Percentiles rank a stretch among this genome's conserved stretches.
These are phyloP conservation scores for Apamea epomidion DNA, from an alignment of 2,888 invertebrate genomes.

Conservation along the genomic window DNA sequence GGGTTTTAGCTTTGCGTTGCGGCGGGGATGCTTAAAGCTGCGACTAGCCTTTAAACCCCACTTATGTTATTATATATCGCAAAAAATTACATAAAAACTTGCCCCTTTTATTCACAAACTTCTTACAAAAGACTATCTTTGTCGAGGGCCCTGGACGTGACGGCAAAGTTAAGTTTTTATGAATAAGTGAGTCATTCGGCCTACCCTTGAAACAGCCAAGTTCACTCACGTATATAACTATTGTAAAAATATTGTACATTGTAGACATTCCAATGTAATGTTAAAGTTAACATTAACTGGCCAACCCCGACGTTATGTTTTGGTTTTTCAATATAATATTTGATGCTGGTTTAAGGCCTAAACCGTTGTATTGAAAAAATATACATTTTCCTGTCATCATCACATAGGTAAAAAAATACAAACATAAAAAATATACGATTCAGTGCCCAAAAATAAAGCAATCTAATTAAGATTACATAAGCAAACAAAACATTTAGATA, in stretches of 20 bases:
- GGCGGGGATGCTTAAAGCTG: background rate
- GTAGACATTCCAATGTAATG: slow-evolving; percentile 42
- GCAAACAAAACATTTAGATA: slow-evolving; percentile 5
- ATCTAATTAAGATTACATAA: slow-evolving; percentile 6
- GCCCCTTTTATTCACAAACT: background rate
- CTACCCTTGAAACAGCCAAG: background rate
- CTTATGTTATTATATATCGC: background rate
- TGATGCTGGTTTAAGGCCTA: background rate
- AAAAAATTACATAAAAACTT: background rate
- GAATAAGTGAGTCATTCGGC: background rate
- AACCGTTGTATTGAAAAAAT: background rate
- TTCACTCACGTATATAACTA: slow-evolving; percentile 7
- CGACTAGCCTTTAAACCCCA: background rate
- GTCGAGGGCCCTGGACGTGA: too few species aligned
- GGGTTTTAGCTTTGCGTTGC: background rate
- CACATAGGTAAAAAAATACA: background rate
- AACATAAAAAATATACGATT: background rate
- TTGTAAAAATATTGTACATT: slow-evolving; percentile 40
- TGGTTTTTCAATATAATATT: background rate
- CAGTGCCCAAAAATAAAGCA: slow-evolving; percentile 37
- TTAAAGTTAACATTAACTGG: slow-evolving; percentile 7
- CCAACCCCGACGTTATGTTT: background rate
- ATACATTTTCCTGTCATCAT: slow-evolving; percentile 7
- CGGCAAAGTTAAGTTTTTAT: background rate
- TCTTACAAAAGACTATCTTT: background rate